phyloP scores from a whole-genome alignment of 2,797 vertebrate genomes.

The Rhynchonycteris naso region DNA sequence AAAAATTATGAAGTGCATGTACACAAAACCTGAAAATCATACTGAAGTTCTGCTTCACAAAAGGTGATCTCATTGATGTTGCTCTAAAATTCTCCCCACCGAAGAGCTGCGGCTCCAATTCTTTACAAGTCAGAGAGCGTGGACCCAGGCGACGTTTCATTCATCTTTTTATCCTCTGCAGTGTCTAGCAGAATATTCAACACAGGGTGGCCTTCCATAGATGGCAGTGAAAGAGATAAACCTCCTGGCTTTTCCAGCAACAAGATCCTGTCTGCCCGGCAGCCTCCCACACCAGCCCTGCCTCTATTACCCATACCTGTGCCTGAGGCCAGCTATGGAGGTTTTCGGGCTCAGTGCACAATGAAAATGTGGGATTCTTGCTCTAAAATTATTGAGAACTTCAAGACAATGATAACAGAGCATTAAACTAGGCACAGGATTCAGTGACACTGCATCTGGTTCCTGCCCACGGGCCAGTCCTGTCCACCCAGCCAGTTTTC shows the following conservation, averaged over 20 bases:
- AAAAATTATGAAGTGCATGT: neutral
- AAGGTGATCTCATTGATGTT: neutral
- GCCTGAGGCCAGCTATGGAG: neutral
- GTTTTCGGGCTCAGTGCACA: neutral
- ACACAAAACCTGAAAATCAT: neutral
- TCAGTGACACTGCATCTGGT: too few relatives aligned
- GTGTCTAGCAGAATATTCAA: neutral
- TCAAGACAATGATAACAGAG: neutral
- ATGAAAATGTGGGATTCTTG: neutral
- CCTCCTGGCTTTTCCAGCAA: neutral
- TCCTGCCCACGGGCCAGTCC: rapidly evolving
- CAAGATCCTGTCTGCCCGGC: neutral
- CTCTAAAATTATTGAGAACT: conserved; percentile 1
- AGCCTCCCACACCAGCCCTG: rapidly evolving
- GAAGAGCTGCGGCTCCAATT: neutral
- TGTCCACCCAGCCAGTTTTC: neutral
- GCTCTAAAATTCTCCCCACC: neutral
- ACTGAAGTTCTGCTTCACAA: conserved; percentile 3
- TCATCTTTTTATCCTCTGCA: neutral
- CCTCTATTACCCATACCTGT: neutral
- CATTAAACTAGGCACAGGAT: neutral
- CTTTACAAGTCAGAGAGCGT: neutral
- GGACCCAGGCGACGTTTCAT: neutral
- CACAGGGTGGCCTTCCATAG: neutral
- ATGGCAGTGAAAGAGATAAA: neutral